Evolutionary conservation across 2,797 vertebrate species (phyloP).

Genomic region (Furcifer pardalis): DNA sequence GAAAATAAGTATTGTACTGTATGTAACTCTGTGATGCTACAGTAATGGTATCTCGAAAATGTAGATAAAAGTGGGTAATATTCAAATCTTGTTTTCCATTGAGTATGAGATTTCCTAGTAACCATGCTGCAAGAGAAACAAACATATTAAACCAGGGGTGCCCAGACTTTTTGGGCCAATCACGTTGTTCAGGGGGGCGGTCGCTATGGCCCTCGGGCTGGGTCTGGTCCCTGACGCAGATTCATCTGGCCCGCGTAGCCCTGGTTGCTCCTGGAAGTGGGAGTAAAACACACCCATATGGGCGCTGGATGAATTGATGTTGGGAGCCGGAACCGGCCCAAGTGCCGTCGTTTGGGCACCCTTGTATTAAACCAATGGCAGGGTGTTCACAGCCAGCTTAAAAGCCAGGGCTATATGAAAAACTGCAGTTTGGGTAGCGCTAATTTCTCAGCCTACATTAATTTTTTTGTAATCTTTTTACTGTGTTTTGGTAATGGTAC

Average conservation of each 20-base stretch:
- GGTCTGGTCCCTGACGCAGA: no score
- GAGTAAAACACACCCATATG: no score
- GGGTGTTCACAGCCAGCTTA: not conserved
- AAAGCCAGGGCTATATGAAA: not conserved
- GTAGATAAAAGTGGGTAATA: not conserved
- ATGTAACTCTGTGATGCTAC: accelerated
- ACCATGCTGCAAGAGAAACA: not conserved
- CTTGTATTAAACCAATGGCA: no score
- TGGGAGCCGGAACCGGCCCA: no score
- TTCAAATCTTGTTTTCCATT: not conserved
- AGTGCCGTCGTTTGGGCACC: no score
- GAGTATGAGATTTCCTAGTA: not conserved
- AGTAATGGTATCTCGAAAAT: not conserved
- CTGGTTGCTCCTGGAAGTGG: no score
- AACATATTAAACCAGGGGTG: not conserved
- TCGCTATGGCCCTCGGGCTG: no score
- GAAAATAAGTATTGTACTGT: accelerated
- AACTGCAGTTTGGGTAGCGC: no score
- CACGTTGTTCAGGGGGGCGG: no score
- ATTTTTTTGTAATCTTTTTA: not conserved
- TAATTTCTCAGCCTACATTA: not conserved
- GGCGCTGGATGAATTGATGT: no score
- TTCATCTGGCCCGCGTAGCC: no score
- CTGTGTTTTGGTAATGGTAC: not conserved
- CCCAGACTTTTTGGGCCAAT: no score